phyloP scores from a whole-genome alignment of 1,140 invertebrate species.

The Drosophila trapezifrons region DNA sequence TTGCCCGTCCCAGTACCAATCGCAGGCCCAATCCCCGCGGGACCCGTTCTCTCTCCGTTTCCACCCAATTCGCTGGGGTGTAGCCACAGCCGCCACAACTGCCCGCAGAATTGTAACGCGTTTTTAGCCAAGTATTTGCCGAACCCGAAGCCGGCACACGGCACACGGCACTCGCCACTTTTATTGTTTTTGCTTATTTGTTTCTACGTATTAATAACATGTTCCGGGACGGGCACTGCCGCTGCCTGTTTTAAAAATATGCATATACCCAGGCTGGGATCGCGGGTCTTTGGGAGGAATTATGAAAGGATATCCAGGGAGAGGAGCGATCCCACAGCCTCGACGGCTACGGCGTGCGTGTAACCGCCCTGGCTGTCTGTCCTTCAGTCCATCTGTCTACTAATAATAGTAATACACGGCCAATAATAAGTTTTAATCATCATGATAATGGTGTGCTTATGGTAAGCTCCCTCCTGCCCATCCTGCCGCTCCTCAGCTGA shows the following conservation, averaged over 20 bases:
- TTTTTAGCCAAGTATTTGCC: conserved; percentile 50
- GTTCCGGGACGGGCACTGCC: conserved; percentile 60
- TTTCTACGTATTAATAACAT: conserved; percentile 83
- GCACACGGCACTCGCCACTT: conserved; percentile 50
- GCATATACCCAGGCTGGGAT: conserved; percentile 48
- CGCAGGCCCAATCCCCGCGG: conserved; percentile 12
- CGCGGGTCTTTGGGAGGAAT: conserved; percentile 37
- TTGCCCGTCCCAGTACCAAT: conserved; percentile 13
- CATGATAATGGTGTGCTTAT: conserved; percentile 78
- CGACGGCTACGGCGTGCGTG: conserved; percentile 51
- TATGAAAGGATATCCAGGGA: conserved; percentile 67
- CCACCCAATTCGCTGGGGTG: conserved; percentile 59
- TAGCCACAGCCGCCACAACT: conserved; percentile 52
- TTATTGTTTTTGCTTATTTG: conserved; percentile 83
- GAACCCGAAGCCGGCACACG: conserved; percentile 18
- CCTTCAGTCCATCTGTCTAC: conserved; percentile 57
- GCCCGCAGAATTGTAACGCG: conserved; percentile 80
- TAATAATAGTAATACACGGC: conserved; percentile 79
- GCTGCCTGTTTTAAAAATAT: conserved; percentile 78
- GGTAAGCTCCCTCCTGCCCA: conserved; percentile 37
- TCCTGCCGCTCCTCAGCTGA: conserved; percentile 47
- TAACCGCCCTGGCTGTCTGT: conserved; percentile 39
- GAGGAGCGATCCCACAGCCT: conserved; percentile 41
- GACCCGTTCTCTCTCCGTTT: conserved; percentile 17
- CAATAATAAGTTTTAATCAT: conserved; percentile 83